These are phyloP conservation scores for Tetramorium parvispinum DNA, from an alignment of 1,140 invertebrate genomes.

Conservation along the genomic window DNA sequence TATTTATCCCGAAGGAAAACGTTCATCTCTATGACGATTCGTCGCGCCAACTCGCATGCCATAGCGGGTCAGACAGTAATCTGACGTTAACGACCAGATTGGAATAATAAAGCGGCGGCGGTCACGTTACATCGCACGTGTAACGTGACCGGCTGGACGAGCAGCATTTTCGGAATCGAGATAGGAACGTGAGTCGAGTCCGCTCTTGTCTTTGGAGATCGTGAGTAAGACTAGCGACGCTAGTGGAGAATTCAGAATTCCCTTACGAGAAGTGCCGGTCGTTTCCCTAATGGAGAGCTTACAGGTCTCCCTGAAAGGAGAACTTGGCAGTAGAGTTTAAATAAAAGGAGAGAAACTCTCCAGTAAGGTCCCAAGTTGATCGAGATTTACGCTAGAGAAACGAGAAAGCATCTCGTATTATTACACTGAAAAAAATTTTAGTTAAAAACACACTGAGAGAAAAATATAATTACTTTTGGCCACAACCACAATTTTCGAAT, in stretches of 20 bases:
- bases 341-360: not conserved
- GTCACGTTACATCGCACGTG: slow-evolving; percentile 15
- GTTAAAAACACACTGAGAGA: too few species aligned
- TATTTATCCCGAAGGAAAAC: slow-evolving; percentile 47
- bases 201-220: not conserved
- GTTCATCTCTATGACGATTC: slow-evolving; percentile 28
- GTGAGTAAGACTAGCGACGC: not conserved
- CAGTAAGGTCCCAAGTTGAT: not conserved
- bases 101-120: slow-evolving; percentile 27
- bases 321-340: not conserved
- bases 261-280: not conserved
- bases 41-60: not conserved
- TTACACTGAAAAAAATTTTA: not conserved
- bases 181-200: not conserved
- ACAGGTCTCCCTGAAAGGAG: too few species aligned
- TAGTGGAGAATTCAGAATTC: not conserved
- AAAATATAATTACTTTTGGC: too few species aligned
- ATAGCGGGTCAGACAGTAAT: slow-evolving; percentile 17
- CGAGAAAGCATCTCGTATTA: not conserved
- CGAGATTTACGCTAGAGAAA: not conserved
- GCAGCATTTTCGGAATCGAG: slow-evolving; percentile 19
- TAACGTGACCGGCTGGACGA: slow-evolving; percentile 1
- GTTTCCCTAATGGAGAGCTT: not conserved
- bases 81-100: slow-evolving; percentile 41
- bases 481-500: too few species aligned